These are phyloP conservation scores for Drosophila ironensis DNA, from an alignment of 1,140 invertebrate genomes.

Conservation along the genomic window DNA sequence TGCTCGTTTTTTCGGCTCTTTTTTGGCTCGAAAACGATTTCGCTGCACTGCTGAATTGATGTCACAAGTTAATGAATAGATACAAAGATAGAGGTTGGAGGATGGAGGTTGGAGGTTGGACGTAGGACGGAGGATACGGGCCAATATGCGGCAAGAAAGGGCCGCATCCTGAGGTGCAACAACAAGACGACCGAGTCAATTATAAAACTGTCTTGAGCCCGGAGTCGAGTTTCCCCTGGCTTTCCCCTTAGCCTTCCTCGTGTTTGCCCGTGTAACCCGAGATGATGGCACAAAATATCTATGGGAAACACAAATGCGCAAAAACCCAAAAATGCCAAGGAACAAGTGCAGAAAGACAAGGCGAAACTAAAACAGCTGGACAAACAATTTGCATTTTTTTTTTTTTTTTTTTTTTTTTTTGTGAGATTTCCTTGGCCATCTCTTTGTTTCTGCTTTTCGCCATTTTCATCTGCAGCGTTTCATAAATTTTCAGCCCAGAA, in stretches of 20 bases:
- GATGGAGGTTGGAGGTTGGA: not conserved
- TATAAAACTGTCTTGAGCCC: conserved; percentile 36
- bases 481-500: too few species aligned
- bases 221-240: not conserved
- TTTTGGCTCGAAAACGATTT: conserved; percentile 15
- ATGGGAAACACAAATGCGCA: conserved; percentile 18
- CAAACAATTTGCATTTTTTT: conserved; percentile 46
- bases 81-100: too few species aligned
- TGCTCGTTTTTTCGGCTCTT: conserved; percentile 13
- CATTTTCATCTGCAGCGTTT: not conserved
- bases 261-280: conserved; percentile 39
- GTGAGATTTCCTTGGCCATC: conserved; percentile 17
- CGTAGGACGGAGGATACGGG: not conserved
- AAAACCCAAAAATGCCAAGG: not conserved
- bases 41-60: conserved; percentile 19
- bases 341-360: conserved; percentile 35
- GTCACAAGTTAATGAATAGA: conserved; percentile 26
- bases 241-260: conserved; percentile 1
- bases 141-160: too few species aligned
- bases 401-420: too few species aligned
- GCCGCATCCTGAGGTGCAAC: conserved; percentile 6
- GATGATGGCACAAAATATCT: conserved; percentile 30
- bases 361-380: conserved; percentile 54
- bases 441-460: not conserved
- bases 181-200: conserved; percentile 21